phyloP scores from a whole-genome alignment of 2,888 invertebrate species.

The Antitype chi region DNA sequence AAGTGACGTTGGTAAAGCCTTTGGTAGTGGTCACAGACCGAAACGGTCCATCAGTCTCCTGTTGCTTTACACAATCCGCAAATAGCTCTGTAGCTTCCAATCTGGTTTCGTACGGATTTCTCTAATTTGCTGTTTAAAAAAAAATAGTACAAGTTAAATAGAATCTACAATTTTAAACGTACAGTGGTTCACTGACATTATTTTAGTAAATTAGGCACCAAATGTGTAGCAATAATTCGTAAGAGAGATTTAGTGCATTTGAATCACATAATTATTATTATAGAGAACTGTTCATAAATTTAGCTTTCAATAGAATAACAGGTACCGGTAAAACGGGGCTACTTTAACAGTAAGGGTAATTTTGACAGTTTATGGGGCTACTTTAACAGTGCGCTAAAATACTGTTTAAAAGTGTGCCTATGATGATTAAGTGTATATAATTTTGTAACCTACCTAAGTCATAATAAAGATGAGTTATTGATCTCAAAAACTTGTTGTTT shows the following conservation, averaged over 20 bases:
- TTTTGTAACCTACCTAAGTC: too few relatives aligned
- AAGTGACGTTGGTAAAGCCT: constrained; percentile 66
- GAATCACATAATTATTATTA: constrained; percentile 6
- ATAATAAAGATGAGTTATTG: too few relatives aligned
- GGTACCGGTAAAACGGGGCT: too few relatives aligned
- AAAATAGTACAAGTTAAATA: background rate
- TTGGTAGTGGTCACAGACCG: constrained; percentile 58
- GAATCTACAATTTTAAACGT: background rate
- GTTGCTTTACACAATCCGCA: constrained; percentile 66
- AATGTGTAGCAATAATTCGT: constrained; percentile 14
- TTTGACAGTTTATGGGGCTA: too few relatives aligned
- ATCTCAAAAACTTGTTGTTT: too few relatives aligned
- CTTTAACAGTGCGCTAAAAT: too few relatives aligned
- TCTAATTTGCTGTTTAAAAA: constrained; percentile 37
- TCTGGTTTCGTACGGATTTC: constrained; percentile 54
- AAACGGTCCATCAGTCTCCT: constrained; percentile 64
- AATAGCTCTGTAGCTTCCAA: constrained; percentile 60
- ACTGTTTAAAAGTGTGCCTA: too few relatives aligned
- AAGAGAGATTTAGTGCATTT: background rate
- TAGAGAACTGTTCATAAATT: background rate
- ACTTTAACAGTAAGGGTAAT: too few relatives aligned
- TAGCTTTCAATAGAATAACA: background rate
- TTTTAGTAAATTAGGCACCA: background rate
- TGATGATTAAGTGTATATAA: too few relatives aligned
- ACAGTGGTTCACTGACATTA: background rate